Evolutionary conservation across 2,113 vertebrate genomes (phyloP), one percentile per base, ranked within the genome.

Genomic region (Alethe diademata): DNA sequence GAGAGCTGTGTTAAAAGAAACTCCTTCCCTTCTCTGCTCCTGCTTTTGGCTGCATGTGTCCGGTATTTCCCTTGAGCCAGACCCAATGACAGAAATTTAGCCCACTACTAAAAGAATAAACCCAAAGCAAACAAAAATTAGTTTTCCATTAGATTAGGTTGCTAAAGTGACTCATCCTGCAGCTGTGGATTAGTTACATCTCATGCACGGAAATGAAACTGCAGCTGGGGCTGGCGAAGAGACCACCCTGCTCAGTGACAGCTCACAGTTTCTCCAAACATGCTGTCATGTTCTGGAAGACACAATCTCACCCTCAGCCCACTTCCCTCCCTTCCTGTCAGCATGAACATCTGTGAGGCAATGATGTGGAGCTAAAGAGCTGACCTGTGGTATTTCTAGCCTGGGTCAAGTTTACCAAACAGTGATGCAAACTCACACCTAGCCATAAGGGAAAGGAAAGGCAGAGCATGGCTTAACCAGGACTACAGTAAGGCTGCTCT

Each of bases 111-210:
- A 92, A 84, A 91, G 54, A 62, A 91, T 86, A 94, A 92, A 93
- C 31, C 71, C 90, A 72, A 93, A 88, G 4, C 48, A 95, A 96
- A 92, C 54, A 92, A 50, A 85, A 88, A 47, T 50, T 75, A 83
- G 25, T 66, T 94, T 96, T 95, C 90, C 78, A 38, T 79, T 94
- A 90, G 45, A 50, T 25, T 88, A 61, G 5, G 58, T 87, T 85
- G 40, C 73, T 90, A 4, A 76, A 88, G 74, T 97, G 96, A 97
- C 90, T 96, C 95, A 96, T 86, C 67, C 64, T 92, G 90, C 95
- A 95, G 94, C 92, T 97, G 94, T 90, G 92, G 75, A 79, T 92
- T 76, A 82, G 57, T 92, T 90, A 82, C 71, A 83, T 86, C 71
- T 97, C 67, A 86, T 54, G 74, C 42, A 92, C 78, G 58, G 62